Conservation (phyloP, 2,888 invertebrate species). For the Acanthopleura granulata region DNA sequence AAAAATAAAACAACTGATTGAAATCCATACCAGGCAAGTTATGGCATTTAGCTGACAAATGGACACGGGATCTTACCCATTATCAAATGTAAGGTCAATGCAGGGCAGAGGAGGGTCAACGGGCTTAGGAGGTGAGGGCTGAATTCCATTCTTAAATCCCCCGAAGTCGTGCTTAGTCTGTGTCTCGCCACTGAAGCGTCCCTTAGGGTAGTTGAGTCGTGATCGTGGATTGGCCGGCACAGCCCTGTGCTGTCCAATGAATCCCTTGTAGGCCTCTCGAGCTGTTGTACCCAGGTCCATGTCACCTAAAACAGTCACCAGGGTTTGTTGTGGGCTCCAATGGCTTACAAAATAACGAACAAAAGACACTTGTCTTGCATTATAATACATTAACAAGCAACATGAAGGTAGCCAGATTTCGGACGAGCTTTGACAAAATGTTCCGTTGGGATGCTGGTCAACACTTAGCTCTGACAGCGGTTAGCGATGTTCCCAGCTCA, state of each 20-base stretch:
- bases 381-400: too few species aligned
- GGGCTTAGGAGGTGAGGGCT: conserved; percentile 50
- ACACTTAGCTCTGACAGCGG: too few species aligned
- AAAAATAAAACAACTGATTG: too few species aligned
- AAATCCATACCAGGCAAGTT: too few species aligned
- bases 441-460: too few species aligned
- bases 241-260: conserved; percentile 50
- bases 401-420: too few species aligned
- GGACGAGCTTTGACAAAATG: too few species aligned
- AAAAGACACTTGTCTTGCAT: too few species aligned
- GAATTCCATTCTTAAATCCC: conserved; percentile 38
- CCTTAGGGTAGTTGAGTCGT: conserved; percentile 40
- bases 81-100: conserved; percentile 60
- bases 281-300: conserved; percentile 56
- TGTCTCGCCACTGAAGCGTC: conserved; percentile 52
- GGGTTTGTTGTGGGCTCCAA: too few species aligned
- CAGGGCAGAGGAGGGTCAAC: conserved; percentile 59
- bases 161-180: conserved; percentile 58
- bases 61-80: conserved; percentile 52
- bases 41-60: too few species aligned
- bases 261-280: conserved; percentile 51
- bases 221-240: conserved; percentile 42
- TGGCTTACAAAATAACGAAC: too few species aligned
- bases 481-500: too few species aligned
- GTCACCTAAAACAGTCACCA: conserved; percentile 41